phyloP scores from a whole-genome alignment of 2,113 vertebrate genomes.

The Thunnus thynnus region DNA sequence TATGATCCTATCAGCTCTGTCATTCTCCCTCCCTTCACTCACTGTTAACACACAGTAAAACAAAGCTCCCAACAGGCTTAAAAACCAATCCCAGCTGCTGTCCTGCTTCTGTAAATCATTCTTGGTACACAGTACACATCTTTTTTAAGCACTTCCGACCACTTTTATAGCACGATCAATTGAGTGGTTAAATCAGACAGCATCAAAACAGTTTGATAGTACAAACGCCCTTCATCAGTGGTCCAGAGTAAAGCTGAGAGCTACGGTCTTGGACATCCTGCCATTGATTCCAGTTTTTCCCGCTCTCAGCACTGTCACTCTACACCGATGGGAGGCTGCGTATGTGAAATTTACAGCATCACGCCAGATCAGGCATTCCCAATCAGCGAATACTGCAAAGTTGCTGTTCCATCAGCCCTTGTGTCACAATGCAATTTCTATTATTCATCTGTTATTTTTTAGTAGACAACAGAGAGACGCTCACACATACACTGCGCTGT shows the following conservation, averaged over 20 bases:
- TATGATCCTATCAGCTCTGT: constrained; percentile 63
- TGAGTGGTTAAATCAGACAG: constrained; percentile 54
- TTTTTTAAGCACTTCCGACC: constrained; percentile 50
- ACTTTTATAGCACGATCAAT: constrained; percentile 65
- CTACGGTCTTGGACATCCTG: constrained; percentile 57
- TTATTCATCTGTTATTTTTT: constrained; percentile 49
- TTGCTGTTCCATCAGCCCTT: constrained; percentile 51
- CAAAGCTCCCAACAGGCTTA: constrained; percentile 50
- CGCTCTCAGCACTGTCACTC: constrained; percentile 73
- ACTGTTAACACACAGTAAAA: constrained; percentile 61
- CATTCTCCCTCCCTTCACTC: constrained; percentile 43
- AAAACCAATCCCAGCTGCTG: constrained; percentile 57
- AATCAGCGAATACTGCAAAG: constrained; percentile 58
- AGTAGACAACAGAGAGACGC: constrained; percentile 29
- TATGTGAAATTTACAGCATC: constrained; percentile 71
- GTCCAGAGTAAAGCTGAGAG: constrained; percentile 58
- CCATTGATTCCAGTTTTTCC: constrained; percentile 71
- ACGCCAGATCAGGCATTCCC: constrained; percentile 45
- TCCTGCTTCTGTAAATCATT: constrained; percentile 61
- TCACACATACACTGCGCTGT: constrained; percentile 9
- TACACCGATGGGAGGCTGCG: constrained; percentile 41
- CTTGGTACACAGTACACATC: constrained; percentile 57
- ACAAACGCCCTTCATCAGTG: constrained; percentile 65
- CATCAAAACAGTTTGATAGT: constrained; percentile 70
- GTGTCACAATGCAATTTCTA: constrained; percentile 22